Conservation (phyloP, 2,797 vertebrate genomes). For the Coregonus sp. region DNA sequence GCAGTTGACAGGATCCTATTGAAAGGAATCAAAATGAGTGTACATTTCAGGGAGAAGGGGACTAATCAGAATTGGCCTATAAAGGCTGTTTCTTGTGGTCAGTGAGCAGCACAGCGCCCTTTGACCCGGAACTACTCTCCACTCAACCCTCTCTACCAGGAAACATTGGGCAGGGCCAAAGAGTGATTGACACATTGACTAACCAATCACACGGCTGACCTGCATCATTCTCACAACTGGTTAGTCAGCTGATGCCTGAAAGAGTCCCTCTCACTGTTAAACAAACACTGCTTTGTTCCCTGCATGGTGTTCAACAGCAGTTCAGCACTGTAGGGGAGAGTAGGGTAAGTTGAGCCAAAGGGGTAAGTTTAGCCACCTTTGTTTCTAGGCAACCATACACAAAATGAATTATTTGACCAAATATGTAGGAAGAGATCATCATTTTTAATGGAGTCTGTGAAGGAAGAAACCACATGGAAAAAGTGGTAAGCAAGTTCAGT, state of each 20-base stretch:
- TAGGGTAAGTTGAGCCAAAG: too few species aligned
- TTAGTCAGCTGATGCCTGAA: conserved; percentile 31
- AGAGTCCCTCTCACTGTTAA: background rate
- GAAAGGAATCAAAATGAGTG: background rate
- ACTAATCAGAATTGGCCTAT: too few species aligned
- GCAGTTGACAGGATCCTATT: background rate
- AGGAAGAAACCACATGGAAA: too few species aligned
- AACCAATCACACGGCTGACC: conserved; percentile 38
- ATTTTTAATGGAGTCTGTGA: too few species aligned
- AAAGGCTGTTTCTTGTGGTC: conserved; percentile 1
- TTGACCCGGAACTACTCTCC: conserved; percentile 7
- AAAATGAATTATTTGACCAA: too few species aligned
- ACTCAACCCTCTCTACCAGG: background rate
- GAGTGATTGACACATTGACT: conserved; percentile 46
- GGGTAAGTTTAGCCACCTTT: too few species aligned
- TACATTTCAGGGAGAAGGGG: conserved; percentile 34
- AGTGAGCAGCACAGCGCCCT: conserved; percentile 20
- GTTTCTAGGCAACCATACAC: too few species aligned
- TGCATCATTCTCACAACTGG: conserved; percentile 43
- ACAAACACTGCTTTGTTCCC: background rate
- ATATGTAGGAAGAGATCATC: too few species aligned
- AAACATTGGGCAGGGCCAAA: conserved; percentile 25
- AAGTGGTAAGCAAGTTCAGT: too few species aligned
- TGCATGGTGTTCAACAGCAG: background rate
- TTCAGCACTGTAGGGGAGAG: background rate